A percentile compares a stretch with the other conserved stretches of the same genome.
Conservation (phyloP, 2,113 vertebrate species). For the Kryptolebias marmoratus region DNA sequence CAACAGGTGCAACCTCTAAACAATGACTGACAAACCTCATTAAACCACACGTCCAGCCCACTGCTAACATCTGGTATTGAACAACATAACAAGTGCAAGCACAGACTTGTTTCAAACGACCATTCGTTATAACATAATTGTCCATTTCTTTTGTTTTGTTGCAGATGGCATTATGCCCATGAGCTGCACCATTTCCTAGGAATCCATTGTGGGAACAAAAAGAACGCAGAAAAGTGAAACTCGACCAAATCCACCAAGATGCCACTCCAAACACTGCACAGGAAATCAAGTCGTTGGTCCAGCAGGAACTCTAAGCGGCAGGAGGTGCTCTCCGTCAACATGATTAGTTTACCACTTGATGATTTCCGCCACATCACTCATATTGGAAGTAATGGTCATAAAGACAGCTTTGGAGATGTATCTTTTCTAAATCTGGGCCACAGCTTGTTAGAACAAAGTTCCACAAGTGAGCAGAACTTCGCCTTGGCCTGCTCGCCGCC, state of each 20-base stretch:
- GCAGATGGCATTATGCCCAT: slow-evolving; percentile 47
- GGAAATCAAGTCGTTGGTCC: slow-evolving; percentile 68
- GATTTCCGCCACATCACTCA: slow-evolving; percentile 83
- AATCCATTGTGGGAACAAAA: slow-evolving; percentile 9
- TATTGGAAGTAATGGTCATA: slow-evolving; percentile 65
- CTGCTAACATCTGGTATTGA: slow-evolving; percentile 48
- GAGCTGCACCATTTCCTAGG: slow-evolving; percentile 23
- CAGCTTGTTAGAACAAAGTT: slow-evolving; percentile 74
- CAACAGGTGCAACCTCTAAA: slow-evolving; percentile 65
- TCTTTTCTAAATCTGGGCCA: slow-evolving; percentile 79
- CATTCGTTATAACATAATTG: slow-evolving; percentile 20
- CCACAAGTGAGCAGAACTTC: slow-evolving; percentile 87
- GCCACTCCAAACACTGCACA: slow-evolving; percentile 71
- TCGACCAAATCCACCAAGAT: slow-evolving; percentile 56
- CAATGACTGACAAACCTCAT: slow-evolving; percentile 40
- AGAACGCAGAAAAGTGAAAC: slow-evolving; percentile 10
- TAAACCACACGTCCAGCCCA: slow-evolving; percentile 24
- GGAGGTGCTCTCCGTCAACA: slow-evolving; percentile 78
- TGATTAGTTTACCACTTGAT: slow-evolving; percentile 82
- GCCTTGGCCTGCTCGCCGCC: slow-evolving; percentile 84
- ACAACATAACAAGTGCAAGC: slow-evolving; percentile 24
- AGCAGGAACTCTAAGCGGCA: slow-evolving; percentile 57
- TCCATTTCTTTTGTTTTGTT: slow-evolving; percentile 40
- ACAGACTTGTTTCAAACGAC: slow-evolving; percentile 14
- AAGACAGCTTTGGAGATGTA: slow-evolving; percentile 82